Evolutionary conservation across 35 echinoderm and acorn worm species (phyloP).

Genomic region (Eucidaris tribuloides): DNA sequence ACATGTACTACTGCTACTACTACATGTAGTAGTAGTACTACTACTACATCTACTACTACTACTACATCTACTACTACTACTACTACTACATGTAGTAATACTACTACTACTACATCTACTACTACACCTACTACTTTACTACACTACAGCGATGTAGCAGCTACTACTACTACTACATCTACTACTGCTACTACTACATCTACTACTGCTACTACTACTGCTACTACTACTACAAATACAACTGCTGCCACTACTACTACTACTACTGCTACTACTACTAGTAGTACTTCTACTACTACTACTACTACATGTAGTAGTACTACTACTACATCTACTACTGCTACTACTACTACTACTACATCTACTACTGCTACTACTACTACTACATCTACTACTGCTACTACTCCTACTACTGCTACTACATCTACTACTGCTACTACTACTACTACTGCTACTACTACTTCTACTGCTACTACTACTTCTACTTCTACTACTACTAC

Average conservation of each 20-base stretch:
- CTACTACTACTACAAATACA: no score
- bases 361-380: background rate
- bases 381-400: no score
- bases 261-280: background rate
- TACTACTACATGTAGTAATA: no score
- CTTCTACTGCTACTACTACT: background rate
- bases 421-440: background rate
- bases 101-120: background rate
- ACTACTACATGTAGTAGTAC: background rate
- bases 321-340: background rate
- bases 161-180: background rate
- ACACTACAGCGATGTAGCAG: background rate
- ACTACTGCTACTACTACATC: constrained; percentile 10
- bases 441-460: background rate
- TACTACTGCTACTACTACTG: no score
- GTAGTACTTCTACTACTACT: background rate
- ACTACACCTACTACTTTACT: no score
- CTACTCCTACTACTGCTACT: no score
- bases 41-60: background rate
- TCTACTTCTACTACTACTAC: background rate
- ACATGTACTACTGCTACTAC: no score
- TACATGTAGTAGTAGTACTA: background rate
- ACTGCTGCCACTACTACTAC: no score
- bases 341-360: background rate
- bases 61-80: background rate